Evolutionary conservation across 2,797 vertebrate species (phyloP), one percentile per base, ranked within the genome.

Genomic region (Aselliscus stoliczkanus): DNA sequence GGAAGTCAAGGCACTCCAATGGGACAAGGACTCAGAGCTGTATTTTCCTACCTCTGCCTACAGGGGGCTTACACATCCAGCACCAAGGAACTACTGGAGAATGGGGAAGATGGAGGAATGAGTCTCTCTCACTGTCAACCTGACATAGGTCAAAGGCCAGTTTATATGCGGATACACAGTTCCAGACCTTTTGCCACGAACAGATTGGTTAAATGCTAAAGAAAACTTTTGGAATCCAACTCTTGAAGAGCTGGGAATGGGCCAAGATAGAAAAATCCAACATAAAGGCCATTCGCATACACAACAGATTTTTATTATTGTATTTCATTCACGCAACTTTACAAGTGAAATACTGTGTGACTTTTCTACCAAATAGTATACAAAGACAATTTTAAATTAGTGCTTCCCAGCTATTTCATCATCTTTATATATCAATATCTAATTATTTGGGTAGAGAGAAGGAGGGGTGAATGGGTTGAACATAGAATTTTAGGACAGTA

Each of bases 1-100:
- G 2, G 99, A 99, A 98, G 99, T 99, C 31, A 99, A 99, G 88
- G 99, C 99, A 97, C 99, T 99, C 90, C 99, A 99, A 90, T 99
- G 98, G 93, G 99, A 99, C 15, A 99, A 99, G 91, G 99, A 99
- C 87, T 98, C 98, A 0, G 98, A 98, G 77, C 99, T 98, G 0
- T 99, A 98, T 97, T 99, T 98, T 79, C 76, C 82, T 99, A 99
- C 81, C 99, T 99, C 1, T 99, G 99, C 85, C n/a, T 54, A 88
- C 34, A 92, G 7, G 1, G 18, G 17, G 9, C 65, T 73, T 84
- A 83, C 50, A 87, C 58, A 86, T 91, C 58, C 13, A 44, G 97
- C 98, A 23, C 88, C 42, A 93, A 99, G 99, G 99, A 99, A 96
- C 99, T 99, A 75, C 96, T 99, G 97, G 99, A 99, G 98, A 99